Evolutionary conservation across 2,113 vertebrate genomes (phyloP), one percentile per base, ranked within the genome.

Genomic region (Myanophis thanlyinensis): DNA sequence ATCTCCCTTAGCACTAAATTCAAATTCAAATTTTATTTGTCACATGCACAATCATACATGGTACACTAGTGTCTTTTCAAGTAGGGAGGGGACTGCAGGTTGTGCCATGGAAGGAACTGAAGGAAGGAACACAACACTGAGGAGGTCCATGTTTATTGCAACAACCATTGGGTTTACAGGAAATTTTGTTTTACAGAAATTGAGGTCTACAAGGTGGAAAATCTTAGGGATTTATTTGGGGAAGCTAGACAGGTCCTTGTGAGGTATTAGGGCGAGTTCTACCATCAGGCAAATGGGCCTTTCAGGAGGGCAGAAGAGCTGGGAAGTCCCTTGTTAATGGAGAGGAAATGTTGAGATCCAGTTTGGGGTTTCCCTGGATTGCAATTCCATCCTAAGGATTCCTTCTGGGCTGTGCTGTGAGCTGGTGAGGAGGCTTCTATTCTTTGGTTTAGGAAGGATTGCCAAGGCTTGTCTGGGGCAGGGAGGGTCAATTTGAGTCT

Each of bases 11-110:
- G 93, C 94, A 97, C n/a, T n/a, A n/a, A n/a, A n/a, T n/a, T n/a
- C n/a, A n/a, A n/a, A n/a, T n/a, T n/a, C n/a, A n/a, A n/a, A n/a
- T n/a, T n/a, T n/a, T n/a, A n/a, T n/a, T n/a, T n/a, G n/a, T n/a
- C n/a, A n/a, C n/a, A n/a, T n/a, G n/a, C n/a, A n/a, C n/a, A n/a
- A n/a, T n/a, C n/a, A n/a, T n/a, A n/a, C n/a, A n/a, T n/a, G n/a
- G n/a, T n/a, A n/a, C n/a, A n/a, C 97, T 98, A 97, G 98, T 94
- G 96, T 92, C 93, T 51, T 95, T 73, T 73, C 62, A 73, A 73
- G 62, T 35, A 1, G 35, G 48, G 90, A 85, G 3, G 22, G 85
- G 1, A 6, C 54, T 62, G 80, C 27, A 9, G 44, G n/a, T n/a
- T 2, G n/a, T 35, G 30, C 13, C 62, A n/a, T 18, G 62, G 30